Conservation (phyloP, 2,797 vertebrate genomes). For the Sciurus carolinensis region DNA sequence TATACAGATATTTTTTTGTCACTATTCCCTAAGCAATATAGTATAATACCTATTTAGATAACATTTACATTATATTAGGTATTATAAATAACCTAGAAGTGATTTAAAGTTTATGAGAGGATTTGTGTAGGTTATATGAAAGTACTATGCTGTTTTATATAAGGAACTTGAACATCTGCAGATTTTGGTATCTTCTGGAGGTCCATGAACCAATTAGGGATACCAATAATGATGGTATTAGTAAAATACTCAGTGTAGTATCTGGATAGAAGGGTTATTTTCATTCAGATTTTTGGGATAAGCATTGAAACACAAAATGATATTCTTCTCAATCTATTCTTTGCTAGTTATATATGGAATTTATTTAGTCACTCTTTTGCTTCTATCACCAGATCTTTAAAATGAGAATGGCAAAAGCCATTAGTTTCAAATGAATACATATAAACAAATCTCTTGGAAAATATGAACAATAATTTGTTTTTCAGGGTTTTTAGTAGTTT, state of each 20-base stretch:
- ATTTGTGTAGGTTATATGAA: neutral
- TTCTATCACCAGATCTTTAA: neutral
- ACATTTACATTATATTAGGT: neutral
- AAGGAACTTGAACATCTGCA: neutral
- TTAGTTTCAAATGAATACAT: neutral
- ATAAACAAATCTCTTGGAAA: slow-evolving; percentile 14
- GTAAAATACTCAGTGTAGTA: neutral
- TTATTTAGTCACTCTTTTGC: neutral
- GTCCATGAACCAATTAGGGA: neutral
- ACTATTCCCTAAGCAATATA: neutral
- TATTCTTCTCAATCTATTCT: neutral
- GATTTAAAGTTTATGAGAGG: neutral
- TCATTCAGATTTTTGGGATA: neutral
- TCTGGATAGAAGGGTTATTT: neutral
- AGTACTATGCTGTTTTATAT: neutral
- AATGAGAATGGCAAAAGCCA: neutral
- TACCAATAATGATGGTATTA: neutral
- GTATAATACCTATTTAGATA: neutral
- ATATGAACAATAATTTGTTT: slow-evolving; percentile 4
- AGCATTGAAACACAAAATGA: neutral
- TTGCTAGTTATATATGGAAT: neutral
- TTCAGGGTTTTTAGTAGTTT: slow-evolving; percentile 6
- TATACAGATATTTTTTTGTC: neutral
- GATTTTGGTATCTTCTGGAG: neutral
- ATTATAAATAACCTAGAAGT: neutral